Base-by-base conservation (phyloP, 2,797 vertebrate genomes). In the Onychomys torridus region DNA sequence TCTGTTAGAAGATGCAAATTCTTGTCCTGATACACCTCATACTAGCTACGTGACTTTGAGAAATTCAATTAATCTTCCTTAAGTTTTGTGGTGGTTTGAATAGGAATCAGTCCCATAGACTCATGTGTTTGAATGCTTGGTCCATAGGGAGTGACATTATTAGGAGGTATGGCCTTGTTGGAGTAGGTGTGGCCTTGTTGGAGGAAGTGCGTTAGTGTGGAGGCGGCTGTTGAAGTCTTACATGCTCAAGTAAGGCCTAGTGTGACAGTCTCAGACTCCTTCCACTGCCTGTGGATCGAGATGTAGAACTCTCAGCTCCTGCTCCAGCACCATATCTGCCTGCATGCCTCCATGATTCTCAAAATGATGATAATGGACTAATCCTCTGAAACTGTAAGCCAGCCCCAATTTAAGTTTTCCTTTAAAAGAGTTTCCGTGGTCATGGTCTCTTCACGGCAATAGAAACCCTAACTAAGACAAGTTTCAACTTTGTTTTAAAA, bases 401-500 rank as follows among this genome's bases (percentile, higher is more conserved):
- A 27, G 37, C 23, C 71, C 37, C 71, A 40, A 12, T 13, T 25
- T 40, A 40, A 25, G 37, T 75, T 43, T 75, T 75, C 37, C 23
- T 43, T 75, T 43, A 25, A 23, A 73, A 25, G 23, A 75, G 37
- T 75, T 75, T 23, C 71, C 23, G 6, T 43, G 37, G 37, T 27
- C 25, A 25, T 75, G 37, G 37, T 43, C 37, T 75, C 71, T 43
- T 75, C 23, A 6, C 23, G 40, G 71, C 37, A 75, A 75, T 43
- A 75, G 23, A 75, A 75, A 75, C 5, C 71, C 71, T 25, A 40
- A 40, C 71, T 27, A 75, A 75, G 37, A 75, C 37, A 75, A 75
- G 37, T 75, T 25, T 96, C 67, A 82, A 9, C 89, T 85, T 94
- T 3, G 43, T 63, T 23, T 96, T 65, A 88, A 93, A 93, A 87